Base-by-base conservation (phyloP, 2,888 invertebrate genomes). In the Neuroscelio doddi region DNA sequence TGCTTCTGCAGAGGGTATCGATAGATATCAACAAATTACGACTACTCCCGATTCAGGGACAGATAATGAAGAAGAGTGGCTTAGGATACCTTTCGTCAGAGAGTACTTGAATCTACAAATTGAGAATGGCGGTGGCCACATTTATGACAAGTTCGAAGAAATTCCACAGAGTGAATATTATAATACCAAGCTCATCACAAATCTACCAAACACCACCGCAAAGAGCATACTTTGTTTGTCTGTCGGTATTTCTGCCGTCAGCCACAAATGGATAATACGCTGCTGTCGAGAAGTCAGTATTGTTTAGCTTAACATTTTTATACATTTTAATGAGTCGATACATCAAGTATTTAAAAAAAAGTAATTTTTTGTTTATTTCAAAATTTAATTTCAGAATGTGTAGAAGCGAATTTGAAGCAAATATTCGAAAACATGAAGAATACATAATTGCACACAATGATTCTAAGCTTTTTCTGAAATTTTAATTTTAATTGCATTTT, bases 191-290 rank as follows among this genome's bases (percentile, higher is more conserved):
- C 84, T 91, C 27, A 88, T 93, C 52, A 90, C 93, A 0, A 90
- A 92, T 5, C 87, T 90, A 10, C 91, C 91, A 32, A 92, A 92
- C 72, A 86, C 90, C 50, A 93, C 93, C 0, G 89, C 90, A 7
- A 93, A 93, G 78, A 92, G 90, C 81, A 87, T 94, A 70, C 88
- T 90, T 69, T 92, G 91, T 69, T 79, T 94, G 32, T 91, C 92
- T 0, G 88, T 88, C 1, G 90, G 90, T 58, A 87, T 93, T 41
- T 86, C 86, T 1, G 76, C 78, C 3, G 85, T 92, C 2, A 89
- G 89, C 36, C 91, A 93, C 82, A 87, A 87, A 55, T 94, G 93
- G 93, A 87, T 94, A 49, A 88, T 90, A 24, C 85, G 88, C 69
- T 90, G 89, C 73, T 90, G 91, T 73, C 80, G 80, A 10, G 73